These are phyloP conservation scores for Hucho hucho DNA, from an alignment of 2,113 vertebrate genomes.

Conservation along the genomic window DNA sequence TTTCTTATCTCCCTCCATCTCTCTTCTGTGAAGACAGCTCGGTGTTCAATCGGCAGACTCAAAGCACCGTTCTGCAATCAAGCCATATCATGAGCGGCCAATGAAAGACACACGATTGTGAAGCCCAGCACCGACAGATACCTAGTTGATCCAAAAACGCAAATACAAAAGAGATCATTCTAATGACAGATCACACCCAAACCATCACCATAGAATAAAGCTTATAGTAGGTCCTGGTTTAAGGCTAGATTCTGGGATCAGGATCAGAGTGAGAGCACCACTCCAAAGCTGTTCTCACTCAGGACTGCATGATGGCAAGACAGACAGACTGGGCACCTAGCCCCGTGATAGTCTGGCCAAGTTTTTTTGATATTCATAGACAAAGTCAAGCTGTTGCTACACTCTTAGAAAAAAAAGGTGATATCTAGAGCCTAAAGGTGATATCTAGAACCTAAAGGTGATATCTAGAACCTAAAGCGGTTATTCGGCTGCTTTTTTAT, in stretches of 20 bases:
- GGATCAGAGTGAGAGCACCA: slow-evolving; percentile 28
- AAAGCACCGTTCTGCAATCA: slow-evolving; percentile 11
- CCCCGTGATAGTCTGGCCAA: slow-evolving; percentile 11
- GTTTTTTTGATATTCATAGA: slow-evolving; percentile 42
- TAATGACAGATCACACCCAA: too few species aligned
- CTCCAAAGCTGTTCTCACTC: background rate
- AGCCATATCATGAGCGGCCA: slow-evolving; percentile 2
- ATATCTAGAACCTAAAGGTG: too few species aligned
- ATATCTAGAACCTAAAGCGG: too few species aligned
- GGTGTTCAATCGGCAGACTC: slow-evolving; percentile 14
- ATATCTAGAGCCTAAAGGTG: too few species aligned
- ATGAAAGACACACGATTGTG: background rate
- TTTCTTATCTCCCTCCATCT: background rate
- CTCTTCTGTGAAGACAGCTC: background rate
- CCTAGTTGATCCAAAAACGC: slow-evolving; percentile 12
- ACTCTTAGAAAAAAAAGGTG: too few species aligned
- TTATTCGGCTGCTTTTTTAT: too few species aligned
- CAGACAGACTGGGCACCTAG: slow-evolving; percentile 2
- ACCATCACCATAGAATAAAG: too few species aligned
- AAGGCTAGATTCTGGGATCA: slow-evolving; percentile 7
- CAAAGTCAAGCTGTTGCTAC: slow-evolving; percentile 41
- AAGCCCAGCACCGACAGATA: slow-evolving; percentile 9
- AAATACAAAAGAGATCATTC: slow-evolving; percentile 28
- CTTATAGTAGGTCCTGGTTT: background rate
- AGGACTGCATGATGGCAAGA: slow-evolving; percentile 11